Evolutionary conservation across 2,113 vertebrate genomes (phyloP).

Genomic region (Macaca mulatta): DNA sequence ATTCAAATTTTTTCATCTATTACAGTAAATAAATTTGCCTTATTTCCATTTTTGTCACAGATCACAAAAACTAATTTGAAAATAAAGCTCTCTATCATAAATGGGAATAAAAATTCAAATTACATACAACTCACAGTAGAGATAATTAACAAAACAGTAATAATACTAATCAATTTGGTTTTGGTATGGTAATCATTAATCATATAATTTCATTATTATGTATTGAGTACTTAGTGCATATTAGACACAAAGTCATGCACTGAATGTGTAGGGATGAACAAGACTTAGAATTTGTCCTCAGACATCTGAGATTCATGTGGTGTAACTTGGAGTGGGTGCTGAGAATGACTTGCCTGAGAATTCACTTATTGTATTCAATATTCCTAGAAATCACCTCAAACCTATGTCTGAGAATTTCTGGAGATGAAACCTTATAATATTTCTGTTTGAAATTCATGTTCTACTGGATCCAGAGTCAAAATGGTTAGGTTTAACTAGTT

Average conservation of each 20-base stretch:
- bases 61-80: background rate
- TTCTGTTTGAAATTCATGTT: background rate
- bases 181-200: background rate
- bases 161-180: background rate
- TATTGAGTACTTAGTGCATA: background rate
- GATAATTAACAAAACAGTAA: constrained; percentile 14
- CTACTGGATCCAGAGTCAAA: background rate
- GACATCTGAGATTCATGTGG: background rate
- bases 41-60: background rate
- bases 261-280: background rate
- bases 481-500: background rate
- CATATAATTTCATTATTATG: background rate
- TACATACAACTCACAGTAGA: background rate
- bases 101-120: background rate
- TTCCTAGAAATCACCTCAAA: background rate
- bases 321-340: background rate
- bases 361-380: background rate
- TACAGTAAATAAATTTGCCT: background rate
- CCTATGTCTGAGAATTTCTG: background rate
- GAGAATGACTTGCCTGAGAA: background rate
- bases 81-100: background rate
- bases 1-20: background rate
- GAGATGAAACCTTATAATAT: background rate
- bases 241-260: background rate
- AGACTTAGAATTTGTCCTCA: background rate